Evolutionary conservation across 2,113 vertebrate species (phyloP), one percentile per base, ranked within the genome.

Genomic region (Narcine bancroftii): DNA sequence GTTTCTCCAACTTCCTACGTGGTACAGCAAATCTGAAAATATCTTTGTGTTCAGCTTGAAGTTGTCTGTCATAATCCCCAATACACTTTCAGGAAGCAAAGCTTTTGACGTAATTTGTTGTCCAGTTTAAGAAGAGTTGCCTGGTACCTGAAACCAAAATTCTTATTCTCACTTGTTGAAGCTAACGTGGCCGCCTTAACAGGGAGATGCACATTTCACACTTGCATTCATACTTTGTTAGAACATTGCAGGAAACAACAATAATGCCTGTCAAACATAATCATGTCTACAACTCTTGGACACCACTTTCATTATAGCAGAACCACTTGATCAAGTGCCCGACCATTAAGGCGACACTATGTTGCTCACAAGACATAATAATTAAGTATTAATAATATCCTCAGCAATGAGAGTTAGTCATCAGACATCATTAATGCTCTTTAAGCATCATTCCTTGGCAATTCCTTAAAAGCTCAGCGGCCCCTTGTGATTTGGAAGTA

Each of bases 381-480:
- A 56, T 60, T 87, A 87, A 87, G 53, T 87, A 36, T 63, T 63
- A 60, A 60, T 60, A 87, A 87, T 87, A 87, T 60, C 5, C 81
- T 63, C 15, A 21, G 53, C 7, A 7, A 36, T 60, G 81, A 63
- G 17, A 60, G 81, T 15, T 33, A 87, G 50, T 6, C 81, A 87
- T 56, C 17, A 87, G 81, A 36, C 6, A 60, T 21, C 81, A 63
- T 87, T 87, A 87, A 87, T 63, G 56, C 60, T 87, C 81, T 87
- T 36, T 36, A 60, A 85, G 33, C 33, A 2, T 53, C 33, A 45
- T 65, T 26, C 10, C 63, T 69, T 91, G 19, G 60, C n/a, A 89
- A 89, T 66, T 60, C 85, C 85, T 66, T 69, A 29, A 66, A 69
- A 66, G 39, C 65, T n/a, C 60, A 66, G 60, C 60, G 45, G 60